Percentiles rank a stretch among this genome's conserved stretches.
Evolutionary conservation across 2,113 vertebrate genomes (phyloP).

Genomic region (Chionodraco myersi): DNA sequence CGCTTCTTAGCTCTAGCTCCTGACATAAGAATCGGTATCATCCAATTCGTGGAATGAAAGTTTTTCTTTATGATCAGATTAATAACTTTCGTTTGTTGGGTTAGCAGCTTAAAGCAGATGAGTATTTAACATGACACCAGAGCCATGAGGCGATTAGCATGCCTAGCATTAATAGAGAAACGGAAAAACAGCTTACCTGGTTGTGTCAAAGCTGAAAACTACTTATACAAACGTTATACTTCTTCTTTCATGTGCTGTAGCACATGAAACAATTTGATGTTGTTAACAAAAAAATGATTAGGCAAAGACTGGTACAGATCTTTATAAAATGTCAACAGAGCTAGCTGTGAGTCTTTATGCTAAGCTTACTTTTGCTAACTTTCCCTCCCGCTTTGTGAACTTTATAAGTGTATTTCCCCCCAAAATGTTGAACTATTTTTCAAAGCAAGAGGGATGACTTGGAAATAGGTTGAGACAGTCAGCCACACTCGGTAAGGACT

Average conservation of each 20-base stretch:
- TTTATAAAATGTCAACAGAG: background rate
- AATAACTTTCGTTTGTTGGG: background rate
- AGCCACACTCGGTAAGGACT: background rate
- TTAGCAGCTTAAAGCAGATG: background rate
- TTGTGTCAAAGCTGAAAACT: background rate
- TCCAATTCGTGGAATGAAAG: constrained; percentile 1
- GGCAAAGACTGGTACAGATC: background rate
- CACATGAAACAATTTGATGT: background rate
- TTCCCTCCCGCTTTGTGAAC: background rate
- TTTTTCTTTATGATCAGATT: background rate
- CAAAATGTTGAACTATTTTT: background rate
- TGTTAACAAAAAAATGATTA: background rate
- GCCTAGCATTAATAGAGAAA: background rate
- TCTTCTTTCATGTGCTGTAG: background rate
- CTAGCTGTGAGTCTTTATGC: background rate
- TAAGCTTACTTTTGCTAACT: background rate
- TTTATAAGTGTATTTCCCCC: background rate
- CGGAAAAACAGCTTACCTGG: background rate
- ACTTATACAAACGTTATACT: background rate
- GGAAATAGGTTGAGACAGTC: background rate
- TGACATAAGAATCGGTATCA: background rate
- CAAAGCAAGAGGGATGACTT: background rate
- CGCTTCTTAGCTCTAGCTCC: background rate
- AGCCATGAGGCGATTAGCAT: background rate
- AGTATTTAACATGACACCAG: background rate